Evolutionary conservation across 2,888 invertebrate species (phyloP), one percentile per base, ranked within the genome.

Genomic region (Uropetala carovei): DNA sequence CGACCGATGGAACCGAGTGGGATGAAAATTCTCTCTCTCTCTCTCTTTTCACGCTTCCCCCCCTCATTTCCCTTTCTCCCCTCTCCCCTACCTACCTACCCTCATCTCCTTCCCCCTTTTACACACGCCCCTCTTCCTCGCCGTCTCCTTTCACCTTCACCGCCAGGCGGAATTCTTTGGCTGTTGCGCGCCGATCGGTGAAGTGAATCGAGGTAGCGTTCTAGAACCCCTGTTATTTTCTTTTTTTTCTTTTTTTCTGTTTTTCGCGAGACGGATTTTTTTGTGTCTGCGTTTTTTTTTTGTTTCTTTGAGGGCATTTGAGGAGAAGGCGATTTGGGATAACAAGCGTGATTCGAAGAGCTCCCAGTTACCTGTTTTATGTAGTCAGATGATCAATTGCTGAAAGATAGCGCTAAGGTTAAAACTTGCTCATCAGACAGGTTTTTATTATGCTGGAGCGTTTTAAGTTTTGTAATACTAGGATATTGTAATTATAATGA

Each of bases 201-300:
- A 30, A 86, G 75, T 75, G 75, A 27, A 75, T 75, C 75, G 64
- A 89, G 64, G 60, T 57, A 30, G 60, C 86, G 86, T 30, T 86
- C 86, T 68, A 89, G 64, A 64, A 68, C 89, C 89, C 43, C 60
- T 68, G 89, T 68, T 64, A 83, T 83, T 89, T 68, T 43, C 89
- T 64, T 16, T 89, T 86, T 22, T 27, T 30, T 64, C 8, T 89
- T 86, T 22, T 27, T 30, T 64, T 60, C 30, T 8, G 8, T 43
- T 10, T 86, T 27, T 30, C 27, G 13, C 60, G 30, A 30, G 60
- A 8, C 56, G 83, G 27, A 14, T 56, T 56, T n/a, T 59, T 64
- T 57, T 60, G 30, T n/a, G 30, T n/a, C 18, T 30, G 60, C 8
- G 18, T 27, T 86, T 60, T 83, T 83, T 83, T 57, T 64, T 60